Evolutionary conservation across 2,888 invertebrate genomes (phyloP).

Genomic region (Tipula unca): DNA sequence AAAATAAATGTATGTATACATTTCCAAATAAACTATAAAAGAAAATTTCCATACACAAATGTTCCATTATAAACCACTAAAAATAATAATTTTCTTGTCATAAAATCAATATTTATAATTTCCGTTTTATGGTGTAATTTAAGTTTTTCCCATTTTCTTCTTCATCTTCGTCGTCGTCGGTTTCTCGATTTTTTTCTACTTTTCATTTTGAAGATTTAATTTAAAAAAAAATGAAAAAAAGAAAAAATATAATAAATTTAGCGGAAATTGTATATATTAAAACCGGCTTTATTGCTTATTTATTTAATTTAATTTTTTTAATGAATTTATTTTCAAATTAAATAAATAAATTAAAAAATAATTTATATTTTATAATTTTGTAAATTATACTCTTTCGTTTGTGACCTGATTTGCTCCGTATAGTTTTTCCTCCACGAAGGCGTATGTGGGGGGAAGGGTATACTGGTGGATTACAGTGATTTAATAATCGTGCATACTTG

Average conservation of each 20-base stretch:
- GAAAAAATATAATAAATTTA: conserved; percentile 9
- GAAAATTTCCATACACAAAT: neutral
- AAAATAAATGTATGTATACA: neutral
- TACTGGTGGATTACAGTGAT: too few species aligned
- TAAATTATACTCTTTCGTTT: neutral
- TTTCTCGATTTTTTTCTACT: neutral
- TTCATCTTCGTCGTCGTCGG: neutral
- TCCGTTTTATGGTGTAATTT: conserved; percentile 14
- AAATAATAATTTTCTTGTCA: conserved; percentile 8
- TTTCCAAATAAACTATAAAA: neutral
- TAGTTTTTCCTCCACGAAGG: neutral
- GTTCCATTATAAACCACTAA: conserved; percentile 8
- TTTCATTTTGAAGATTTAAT: conserved; percentile 16
- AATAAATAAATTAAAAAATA: conserved; percentile 14
- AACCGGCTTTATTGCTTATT: conserved; percentile 16
- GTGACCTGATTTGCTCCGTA: neutral
- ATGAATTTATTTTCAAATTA: neutral
- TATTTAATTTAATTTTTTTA: conserved; percentile 14
- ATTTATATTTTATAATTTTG: neutral
- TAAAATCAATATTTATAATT: conserved; percentile 14
- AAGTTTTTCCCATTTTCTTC: neutral
- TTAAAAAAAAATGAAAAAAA: conserved; percentile 14
- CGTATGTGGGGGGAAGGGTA: too few species aligned
- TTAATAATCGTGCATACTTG: neutral
- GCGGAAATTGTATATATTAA: conserved; percentile 14